Base-by-base conservation (phyloP, 2,888 invertebrate genomes). In the Coenonympha glycerion region DNA sequence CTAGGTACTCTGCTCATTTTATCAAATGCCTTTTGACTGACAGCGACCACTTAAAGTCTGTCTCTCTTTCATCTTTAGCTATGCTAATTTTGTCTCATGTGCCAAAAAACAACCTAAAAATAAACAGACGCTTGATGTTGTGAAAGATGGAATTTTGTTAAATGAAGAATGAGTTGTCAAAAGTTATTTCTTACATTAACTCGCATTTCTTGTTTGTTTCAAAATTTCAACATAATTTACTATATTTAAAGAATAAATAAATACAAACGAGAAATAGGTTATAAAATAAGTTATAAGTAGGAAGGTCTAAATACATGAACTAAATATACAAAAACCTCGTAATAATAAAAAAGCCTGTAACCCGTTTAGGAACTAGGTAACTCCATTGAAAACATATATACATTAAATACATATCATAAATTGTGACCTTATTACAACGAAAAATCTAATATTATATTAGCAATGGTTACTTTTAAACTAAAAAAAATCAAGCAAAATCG, bases 321-420 rank as follows among this genome's bases (percentile, higher is more conserved):
- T 24, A 15, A 39, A 39, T 39, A 39, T 24, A 39, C 39, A 39
- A 6, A 39, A 24, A 39, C 3, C 13, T 8, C 8, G 13, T n/a
- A 3, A 15, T 9, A 22, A 15, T 9, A 39, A 39, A 39, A 36
- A 36, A 21, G 19, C 24, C 24, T 39, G 24, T 24, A 22, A 16
- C 22, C 39, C 24, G 39, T 3, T 15, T 39, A 39, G 39, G 39
- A 39, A 39, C 39, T 22, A 39, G 4, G 13, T 13, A n/a, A n/a
- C n/a, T n/a, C n/a, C n/a, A n/a, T n/a, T n/a, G n/a, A n/a, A n/a
- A n/a, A n/a, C n/a, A n/a, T n/a, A n/a, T n/a, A n/a, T n/a, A n/a
- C n/a, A n/a, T 22, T 37, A 4, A 39, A 22, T n/a, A 21, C 18
- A 11, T 11, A 19, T 19, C 11, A 21, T 8, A 24, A 15, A 6